Percentiles rank a stretch among this genome's conserved stretches.
Conservation (phyloP, 2,888 invertebrate genomes). For the Linnaemya vulpina region DNA sequence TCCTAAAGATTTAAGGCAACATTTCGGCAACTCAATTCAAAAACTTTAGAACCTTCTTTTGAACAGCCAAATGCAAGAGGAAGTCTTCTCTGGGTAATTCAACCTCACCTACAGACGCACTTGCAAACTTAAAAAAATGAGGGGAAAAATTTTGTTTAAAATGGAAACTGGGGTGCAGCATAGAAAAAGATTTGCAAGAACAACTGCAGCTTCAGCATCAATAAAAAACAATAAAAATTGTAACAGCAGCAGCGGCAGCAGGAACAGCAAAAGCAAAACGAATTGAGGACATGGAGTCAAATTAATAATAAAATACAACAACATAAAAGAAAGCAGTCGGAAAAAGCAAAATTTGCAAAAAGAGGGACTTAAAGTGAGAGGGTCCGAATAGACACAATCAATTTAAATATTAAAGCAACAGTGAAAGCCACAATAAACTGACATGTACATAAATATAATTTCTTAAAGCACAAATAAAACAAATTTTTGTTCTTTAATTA, state of each 20-base stretch:
- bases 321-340: slow-evolving; percentile 13
- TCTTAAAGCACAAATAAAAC: too few species aligned
- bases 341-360: not conserved
- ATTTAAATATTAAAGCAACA: not conserved
- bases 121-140: not conserved
- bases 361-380: slow-evolving; percentile 1
- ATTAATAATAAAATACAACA: slow-evolving; percentile 61
- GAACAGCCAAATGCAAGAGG: too few species aligned
- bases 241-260: slow-evolving; percentile 21
- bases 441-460: too few species aligned
- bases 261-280: not conserved
- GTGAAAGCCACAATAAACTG: not conserved
- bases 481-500: too few species aligned
- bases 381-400: slow-evolving; percentile 11
- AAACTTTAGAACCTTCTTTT: not conserved
- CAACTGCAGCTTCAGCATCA: slow-evolving; percentile 34
- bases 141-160: slow-evolving; percentile 9
- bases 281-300: slow-evolving; percentile 68
- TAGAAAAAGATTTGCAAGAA: slow-evolving; percentile 49
- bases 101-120: not conserved
- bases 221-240: slow-evolving; percentile 44
- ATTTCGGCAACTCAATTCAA: too few species aligned
- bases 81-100: not conserved
- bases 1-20: too few species aligned
- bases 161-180: slow-evolving; percentile 58